phyloP scores from a whole-genome alignment of 30 jellyfish, hydroid and myxozoan genomes.

The Chrysaora quinquecirrha region DNA sequence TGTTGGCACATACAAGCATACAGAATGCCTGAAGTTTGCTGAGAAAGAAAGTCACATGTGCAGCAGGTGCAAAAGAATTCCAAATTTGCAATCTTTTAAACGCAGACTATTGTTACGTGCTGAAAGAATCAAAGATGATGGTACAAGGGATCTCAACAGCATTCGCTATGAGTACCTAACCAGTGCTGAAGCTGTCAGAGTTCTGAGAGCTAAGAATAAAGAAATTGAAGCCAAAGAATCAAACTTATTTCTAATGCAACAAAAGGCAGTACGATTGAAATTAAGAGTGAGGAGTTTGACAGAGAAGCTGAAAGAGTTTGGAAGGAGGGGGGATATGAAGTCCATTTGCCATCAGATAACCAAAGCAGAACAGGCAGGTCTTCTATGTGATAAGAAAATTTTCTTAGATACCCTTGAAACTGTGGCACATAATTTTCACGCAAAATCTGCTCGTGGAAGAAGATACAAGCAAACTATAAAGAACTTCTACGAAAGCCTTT shows the following conservation, averaged over 20 bases:
- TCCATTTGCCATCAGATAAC: constrained; percentile 31
- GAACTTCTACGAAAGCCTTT: background rate
- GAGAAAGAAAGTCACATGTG: background rate
- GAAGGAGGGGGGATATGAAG: constrained; percentile 29
- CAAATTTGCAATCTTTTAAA: constrained; percentile 2
- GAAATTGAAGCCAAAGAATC: constrained; percentile 12
- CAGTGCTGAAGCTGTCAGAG: constrained; percentile 1
- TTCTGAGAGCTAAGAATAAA: constrained; percentile 15
- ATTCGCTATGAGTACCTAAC: background rate
- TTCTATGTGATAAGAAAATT: background rate
- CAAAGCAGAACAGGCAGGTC: constrained; percentile 2
- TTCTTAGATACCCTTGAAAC: constrained; percentile 13
- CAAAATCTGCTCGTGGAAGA: background rate
- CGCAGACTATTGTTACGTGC: background rate
- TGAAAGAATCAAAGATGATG: background rate
- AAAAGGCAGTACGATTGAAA: constrained; percentile 2
- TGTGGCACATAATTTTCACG: constrained; percentile 16
- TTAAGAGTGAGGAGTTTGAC: constrained; percentile 19
- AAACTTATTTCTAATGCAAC: background rate
- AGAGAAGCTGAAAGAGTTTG: constrained; percentile 32
- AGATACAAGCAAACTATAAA: constrained; percentile 14
- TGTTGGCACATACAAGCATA: background rate
- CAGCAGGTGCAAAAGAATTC: background rate
- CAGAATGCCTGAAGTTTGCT: background rate
- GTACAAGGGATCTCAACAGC: background rate